A percentile compares a stretch with the other conserved stretches of the same genome.
phyloP scores from a whole-genome alignment of 2,888 invertebrate genomes.

The Barypeithes pellucidus region DNA sequence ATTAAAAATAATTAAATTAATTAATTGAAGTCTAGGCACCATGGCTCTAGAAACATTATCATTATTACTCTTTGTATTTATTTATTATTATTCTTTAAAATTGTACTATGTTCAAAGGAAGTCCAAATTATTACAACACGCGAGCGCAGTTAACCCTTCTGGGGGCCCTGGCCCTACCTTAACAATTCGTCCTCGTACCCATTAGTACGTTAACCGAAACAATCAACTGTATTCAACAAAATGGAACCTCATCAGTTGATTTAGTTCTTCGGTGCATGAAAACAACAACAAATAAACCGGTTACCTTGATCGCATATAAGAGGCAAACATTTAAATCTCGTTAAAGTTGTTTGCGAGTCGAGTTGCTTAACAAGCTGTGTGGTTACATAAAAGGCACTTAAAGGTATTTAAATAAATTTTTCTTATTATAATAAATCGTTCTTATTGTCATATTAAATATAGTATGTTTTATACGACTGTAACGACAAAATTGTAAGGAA shows the following conservation, averaged over 20 bases:
- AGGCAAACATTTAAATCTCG: constrained; percentile 45
- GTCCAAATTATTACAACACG: too few species aligned
- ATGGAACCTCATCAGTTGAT: constrained; percentile 23
- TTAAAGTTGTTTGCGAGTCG: constrained; percentile 35
- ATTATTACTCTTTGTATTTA: too few species aligned
- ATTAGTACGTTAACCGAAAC: neutral
- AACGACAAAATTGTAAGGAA: too few species aligned
- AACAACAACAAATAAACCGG: constrained; percentile 46
- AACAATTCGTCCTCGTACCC: neutral
- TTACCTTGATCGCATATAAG: constrained; percentile 41
- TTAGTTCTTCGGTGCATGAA: constrained; percentile 20
- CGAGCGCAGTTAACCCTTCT: too few species aligned
- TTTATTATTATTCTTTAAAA: too few species aligned
- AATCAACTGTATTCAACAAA: constrained; percentile 4
- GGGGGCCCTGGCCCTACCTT: too few species aligned
- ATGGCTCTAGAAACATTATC: too few species aligned
- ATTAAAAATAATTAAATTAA: too few species aligned
- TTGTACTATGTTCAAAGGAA: too few species aligned
- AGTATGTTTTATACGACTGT: neutral
- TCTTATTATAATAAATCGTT: neutral
- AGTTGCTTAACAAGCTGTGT: constrained; percentile 25
- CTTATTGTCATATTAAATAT: neutral
- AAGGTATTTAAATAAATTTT: constrained; percentile 22
- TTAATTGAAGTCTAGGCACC: too few species aligned
- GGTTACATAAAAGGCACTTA: constrained; percentile 31